These are phyloP conservation scores for Lampris incognitus DNA, from an alignment of 2,113 vertebrate species.

Conservation along the genomic window DNA sequence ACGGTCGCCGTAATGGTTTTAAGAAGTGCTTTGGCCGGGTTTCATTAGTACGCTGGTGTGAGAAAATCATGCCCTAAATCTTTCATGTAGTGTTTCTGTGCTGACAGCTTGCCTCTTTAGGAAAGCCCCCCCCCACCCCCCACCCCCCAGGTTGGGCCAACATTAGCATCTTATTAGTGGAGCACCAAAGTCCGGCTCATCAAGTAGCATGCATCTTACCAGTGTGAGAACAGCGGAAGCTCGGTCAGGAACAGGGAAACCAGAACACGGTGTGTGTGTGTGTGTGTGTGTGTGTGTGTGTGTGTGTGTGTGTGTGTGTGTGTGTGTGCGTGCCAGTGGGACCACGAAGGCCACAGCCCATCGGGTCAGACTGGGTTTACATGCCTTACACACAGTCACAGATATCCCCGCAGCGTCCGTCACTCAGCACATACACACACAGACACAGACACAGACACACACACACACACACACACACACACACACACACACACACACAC, in stretches of 20 bases:
- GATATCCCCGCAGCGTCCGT: constrained; percentile 85
- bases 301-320: constrained; percentile 20
- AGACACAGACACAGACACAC: constrained; percentile 58
- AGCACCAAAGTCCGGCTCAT: constrained; percentile 19
- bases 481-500: constrained; percentile 13
- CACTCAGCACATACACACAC: constrained; percentile 69
- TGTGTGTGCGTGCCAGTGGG: constrained; percentile 36
- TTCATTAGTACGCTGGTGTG: not conserved
- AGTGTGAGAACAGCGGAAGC: constrained; percentile 78
- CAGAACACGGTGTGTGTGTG: constrained; percentile 58
- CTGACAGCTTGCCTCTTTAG: constrained; percentile 14
- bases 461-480: constrained; percentile 46
- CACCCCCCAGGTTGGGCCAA: not conserved
- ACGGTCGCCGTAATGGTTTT: not conserved
- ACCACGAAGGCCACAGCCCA: constrained; percentile 69
- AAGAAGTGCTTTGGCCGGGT: not conserved
- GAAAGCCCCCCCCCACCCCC: not conserved
- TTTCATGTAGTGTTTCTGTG: not conserved
- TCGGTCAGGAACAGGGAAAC: constrained; percentile 54
- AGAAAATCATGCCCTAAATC: not conserved
- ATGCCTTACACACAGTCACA: constrained; percentile 82
- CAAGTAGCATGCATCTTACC: constrained; percentile 12
- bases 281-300: constrained; percentile 4
- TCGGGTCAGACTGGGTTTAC: constrained; percentile 78
- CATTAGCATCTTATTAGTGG: constrained; percentile 8